These are phyloP conservation scores for Caretta caretta DNA, from an alignment of 2,113 vertebrate species.

Conservation along the genomic window DNA sequence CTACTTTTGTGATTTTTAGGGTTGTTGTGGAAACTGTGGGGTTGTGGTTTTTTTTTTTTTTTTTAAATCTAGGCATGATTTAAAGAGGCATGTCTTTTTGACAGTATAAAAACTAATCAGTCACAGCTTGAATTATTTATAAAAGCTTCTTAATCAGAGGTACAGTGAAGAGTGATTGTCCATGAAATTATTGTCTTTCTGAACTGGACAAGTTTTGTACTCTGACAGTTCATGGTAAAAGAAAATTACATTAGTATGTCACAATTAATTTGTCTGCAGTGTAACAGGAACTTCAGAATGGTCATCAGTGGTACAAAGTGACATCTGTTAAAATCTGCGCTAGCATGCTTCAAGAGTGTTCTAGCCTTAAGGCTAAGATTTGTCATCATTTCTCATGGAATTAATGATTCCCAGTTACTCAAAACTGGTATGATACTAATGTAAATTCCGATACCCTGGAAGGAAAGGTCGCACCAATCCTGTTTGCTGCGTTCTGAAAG, in stretches of 20 bases:
- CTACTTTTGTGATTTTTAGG: not conserved
- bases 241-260: not conserved
- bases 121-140: slow-evolving; percentile 15
- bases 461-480: not conserved
- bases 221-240: not conserved
- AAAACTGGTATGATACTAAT: not conserved
- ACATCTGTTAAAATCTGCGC: not conserved
- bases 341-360: rapidly evolving
- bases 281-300: not conserved
- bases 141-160: not conserved
- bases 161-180: not conserved
- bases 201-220: not conserved
- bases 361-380: not conserved
- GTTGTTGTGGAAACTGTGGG: not conserved
- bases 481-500: not conserved
- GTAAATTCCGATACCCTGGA: not conserved
- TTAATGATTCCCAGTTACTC: not conserved
- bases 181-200: not conserved
- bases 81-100: slow-evolving; percentile 12
- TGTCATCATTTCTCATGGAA: not conserved
- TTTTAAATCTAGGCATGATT: not conserved
- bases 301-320: not conserved
- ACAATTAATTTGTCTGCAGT: not conserved
- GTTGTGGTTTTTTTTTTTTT: not conserved
- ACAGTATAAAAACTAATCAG: slow-evolving; percentile 4